Base-by-base conservation (phyloP, 2,888 invertebrate genomes). In the Tethea ocularis region DNA sequence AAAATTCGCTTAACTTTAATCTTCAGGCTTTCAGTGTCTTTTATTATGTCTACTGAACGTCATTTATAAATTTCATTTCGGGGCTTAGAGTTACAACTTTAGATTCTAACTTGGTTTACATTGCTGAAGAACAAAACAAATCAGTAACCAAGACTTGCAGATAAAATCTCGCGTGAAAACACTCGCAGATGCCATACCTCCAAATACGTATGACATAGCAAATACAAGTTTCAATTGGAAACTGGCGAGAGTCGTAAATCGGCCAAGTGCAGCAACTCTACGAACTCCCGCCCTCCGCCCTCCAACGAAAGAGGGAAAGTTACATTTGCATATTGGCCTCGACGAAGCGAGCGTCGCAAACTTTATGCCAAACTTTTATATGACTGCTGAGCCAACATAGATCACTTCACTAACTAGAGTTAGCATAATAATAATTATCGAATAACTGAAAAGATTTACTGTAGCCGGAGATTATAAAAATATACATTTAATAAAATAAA, bases 251-350 rank as follows among this genome's bases (percentile, higher is more conserved):
- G 78, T 75, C 78, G 84, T 88, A 90, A 90, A 89, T 90, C 90
- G 89, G 88, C 88, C 90, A 88, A 90, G 89, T 88, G 89, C 89
- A 89, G 70, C 73, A 63, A 62, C 62, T 68, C 52, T 56, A 55
- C 64, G 46, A 58, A 55, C 61, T 64, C 69, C 72, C 69, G 70
- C 71, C 71, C 63, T 62, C 69, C 75, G 64, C 63, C 69, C 71
- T 71, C 69, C 69, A 69, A 67, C 58, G 62, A 79, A 83, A 85
- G 82, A 87, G 89, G 84, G 91, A 90, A 90, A 91, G 91, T 90
- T 81, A 78, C 84, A 90, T 91, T 91, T 87, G 86, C 91, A 91
- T 90, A 86, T 84, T 80, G 83, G 79, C 82, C 81, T 74, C 72
- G 36, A 33, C 33, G 22, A 17, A n/a, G 20, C 46, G 41, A 60